Evolutionary conservation across 2,888 invertebrate species (phyloP).

Genomic region (Megalurothrips usitatus): DNA sequence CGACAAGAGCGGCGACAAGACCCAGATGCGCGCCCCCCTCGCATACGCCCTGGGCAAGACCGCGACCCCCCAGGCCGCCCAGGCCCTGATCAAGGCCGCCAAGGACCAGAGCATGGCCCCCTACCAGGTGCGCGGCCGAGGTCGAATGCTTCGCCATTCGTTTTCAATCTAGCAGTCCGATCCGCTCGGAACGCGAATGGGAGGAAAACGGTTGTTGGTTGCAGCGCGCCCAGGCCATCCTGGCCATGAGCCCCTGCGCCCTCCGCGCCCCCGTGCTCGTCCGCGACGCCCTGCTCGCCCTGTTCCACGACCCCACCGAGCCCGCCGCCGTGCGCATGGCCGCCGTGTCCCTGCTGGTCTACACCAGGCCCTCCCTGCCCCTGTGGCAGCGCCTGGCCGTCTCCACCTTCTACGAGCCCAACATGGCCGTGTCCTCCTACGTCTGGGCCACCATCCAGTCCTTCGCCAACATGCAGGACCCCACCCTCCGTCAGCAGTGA

Average conservation of each 20-base stretch:
- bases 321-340: constrained; percentile 40
- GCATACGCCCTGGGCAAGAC: background rate
- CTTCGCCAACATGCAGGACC: constrained; percentile 39
- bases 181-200: no score
- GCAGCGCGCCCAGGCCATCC: constrained; percentile 42
- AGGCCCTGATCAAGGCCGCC: constrained; percentile 7
- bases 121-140: constrained; percentile 28
- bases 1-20: background rate
- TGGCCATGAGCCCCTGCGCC: constrained; percentile 40
- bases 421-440: constrained; percentile 42
- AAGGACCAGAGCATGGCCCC: background rate
- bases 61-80: background rate
- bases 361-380: constrained; percentile 41
- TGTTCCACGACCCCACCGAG: constrained; percentile 35
- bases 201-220: constrained; percentile 28
- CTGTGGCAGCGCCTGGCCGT: constrained; percentile 45
- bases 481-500: constrained; percentile 34
- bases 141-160: no score
- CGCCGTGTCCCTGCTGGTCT: constrained; percentile 42
- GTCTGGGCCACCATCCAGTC: constrained; percentile 41
- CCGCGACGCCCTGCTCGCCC: constrained; percentile 35
- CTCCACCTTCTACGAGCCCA: constrained; percentile 42
- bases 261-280: constrained; percentile 30
- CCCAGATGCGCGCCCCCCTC: background rate
- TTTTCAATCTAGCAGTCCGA: no score